Conservation (phyloP, 2,113 vertebrate genomes). For the Sakesphorus luctuosus region DNA sequence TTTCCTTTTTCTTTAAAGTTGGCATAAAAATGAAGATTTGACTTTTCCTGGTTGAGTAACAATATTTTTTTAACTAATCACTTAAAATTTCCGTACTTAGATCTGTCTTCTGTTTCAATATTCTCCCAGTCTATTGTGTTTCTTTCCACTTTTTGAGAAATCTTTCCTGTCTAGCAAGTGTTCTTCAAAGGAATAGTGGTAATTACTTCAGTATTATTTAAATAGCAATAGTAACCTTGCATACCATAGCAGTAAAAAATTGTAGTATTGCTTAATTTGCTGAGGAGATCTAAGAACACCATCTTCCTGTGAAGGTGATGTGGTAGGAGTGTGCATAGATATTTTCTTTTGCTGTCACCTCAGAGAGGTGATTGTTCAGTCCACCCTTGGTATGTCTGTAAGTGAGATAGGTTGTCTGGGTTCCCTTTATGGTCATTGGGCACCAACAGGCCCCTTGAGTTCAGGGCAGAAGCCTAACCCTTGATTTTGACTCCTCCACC, state of each 20-base stretch:
- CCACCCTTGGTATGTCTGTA: too few relatives aligned
- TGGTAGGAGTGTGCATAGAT: not conserved
- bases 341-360: not conserved
- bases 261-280: not conserved
- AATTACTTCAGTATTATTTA: not conserved
- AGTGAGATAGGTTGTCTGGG: not conserved
- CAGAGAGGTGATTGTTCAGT: not conserved
- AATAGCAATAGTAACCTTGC: not conserved
- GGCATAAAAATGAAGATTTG: not conserved
- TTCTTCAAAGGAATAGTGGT: not conserved
- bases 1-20: not conserved
- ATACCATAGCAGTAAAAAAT: not conserved
- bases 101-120: not conserved
- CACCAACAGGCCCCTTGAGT: not conserved
- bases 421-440: not conserved
- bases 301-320: not conserved
- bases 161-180: not conserved
- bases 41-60: not conserved
- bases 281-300: not conserved
- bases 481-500: not conserved
- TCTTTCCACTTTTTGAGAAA: not conserved
- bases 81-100: not conserved
- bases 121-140: not conserved
- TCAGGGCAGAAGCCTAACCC: not conserved
- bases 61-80: not conserved